Conservation (phyloP, 2,888 invertebrate species). For the Baronia brevicornis region DNA sequence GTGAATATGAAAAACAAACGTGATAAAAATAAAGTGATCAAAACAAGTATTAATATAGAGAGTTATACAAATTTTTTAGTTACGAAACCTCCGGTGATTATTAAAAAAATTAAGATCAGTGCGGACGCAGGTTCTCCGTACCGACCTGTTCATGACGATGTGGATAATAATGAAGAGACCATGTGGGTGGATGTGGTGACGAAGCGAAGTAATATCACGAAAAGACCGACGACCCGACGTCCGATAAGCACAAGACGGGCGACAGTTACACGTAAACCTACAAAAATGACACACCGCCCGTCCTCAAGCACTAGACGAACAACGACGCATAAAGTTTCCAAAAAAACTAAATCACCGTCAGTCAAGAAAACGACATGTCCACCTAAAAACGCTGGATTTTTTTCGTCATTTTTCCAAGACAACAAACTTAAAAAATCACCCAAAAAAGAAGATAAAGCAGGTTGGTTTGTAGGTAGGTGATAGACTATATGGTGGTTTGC, state of each 20-base stretch:
- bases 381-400: slow-evolving; percentile 45
- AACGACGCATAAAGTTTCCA: slow-evolving; percentile 25
- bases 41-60: slow-evolving; percentile 62
- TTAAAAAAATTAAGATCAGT: slow-evolving; percentile 22
- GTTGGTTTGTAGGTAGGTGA: slow-evolving; percentile 58
- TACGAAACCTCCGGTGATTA: slow-evolving; percentile 40
- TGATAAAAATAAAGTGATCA: slow-evolving; percentile 52
- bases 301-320: slow-evolving; percentile 24
- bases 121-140: slow-evolving; percentile 24
- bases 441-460: slow-evolving; percentile 47
- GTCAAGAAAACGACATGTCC: slow-evolving; percentile 43
- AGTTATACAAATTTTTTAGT: slow-evolving; percentile 66
- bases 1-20: slow-evolving; percentile 49
- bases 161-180: slow-evolving; percentile 31
- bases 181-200: slow-evolving; percentile 33
- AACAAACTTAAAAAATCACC: slow-evolving; percentile 39
- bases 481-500: slow-evolving; percentile 10
- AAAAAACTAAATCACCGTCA: slow-evolving; percentile 39
- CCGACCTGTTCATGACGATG: slow-evolving; percentile 25
- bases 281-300: slow-evolving; percentile 12
- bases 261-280: slow-evolving; percentile 20
- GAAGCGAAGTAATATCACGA: slow-evolving; percentile 25
- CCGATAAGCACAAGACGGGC: slow-evolving; percentile 24
- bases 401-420: slow-evolving; percentile 48
- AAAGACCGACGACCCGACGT: slow-evolving; percentile 19